Percentiles rank a stretch among this genome's conserved stretches.
These are phyloP conservation scores for Parochlus steinenii DNA, from an alignment of 2,888 invertebrate genomes.

Conservation along the genomic window DNA sequence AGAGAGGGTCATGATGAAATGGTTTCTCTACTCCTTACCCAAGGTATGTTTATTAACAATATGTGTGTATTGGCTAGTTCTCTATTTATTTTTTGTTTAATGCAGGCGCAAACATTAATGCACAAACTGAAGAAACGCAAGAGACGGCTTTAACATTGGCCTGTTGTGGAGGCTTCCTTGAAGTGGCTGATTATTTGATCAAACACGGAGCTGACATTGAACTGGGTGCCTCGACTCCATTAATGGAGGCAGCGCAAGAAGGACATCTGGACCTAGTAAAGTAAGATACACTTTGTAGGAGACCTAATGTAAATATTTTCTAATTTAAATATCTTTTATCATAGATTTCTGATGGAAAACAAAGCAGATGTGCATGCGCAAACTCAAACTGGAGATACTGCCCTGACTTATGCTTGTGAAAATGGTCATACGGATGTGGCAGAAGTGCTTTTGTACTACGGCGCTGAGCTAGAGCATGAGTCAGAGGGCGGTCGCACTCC, in stretches of 20 bases:
- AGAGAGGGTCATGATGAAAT: constrained; percentile 97
- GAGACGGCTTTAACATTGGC: constrained; percentile 89
- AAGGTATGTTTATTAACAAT: constrained; percentile 36
- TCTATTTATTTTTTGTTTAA: constrained; percentile 13
- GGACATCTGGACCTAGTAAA: constrained; percentile 78
- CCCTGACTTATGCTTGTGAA: constrained; percentile 94
- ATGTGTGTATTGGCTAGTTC: neutral
- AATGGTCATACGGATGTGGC: constrained; percentile 98
- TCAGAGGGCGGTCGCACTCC: constrained; percentile 95
- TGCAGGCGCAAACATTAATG: constrained; percentile 81
- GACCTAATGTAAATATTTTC: neutral
- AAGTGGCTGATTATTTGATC: constrained; percentile 88
- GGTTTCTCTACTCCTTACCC: constrained; percentile 82
- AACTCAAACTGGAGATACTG: constrained; percentile 90
- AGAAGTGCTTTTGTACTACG: constrained; percentile 75
- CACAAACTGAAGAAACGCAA: constrained; percentile 97
- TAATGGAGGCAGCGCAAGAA: constrained; percentile 98
- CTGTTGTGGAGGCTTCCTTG: constrained; percentile 88
- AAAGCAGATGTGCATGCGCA: constrained; percentile 85
- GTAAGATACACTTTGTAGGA: neutral
- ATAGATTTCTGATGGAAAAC: constrained; percentile 64
- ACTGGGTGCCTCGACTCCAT: constrained; percentile 85
- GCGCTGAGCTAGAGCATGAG: constrained; percentile 88
- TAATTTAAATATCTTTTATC: too few relatives aligned
- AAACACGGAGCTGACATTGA: constrained; percentile 91